These are phyloP conservation scores for Peromyscus californicus DNA, from an alignment of 2,113 vertebrate species.

Conservation along the genomic window DNA sequence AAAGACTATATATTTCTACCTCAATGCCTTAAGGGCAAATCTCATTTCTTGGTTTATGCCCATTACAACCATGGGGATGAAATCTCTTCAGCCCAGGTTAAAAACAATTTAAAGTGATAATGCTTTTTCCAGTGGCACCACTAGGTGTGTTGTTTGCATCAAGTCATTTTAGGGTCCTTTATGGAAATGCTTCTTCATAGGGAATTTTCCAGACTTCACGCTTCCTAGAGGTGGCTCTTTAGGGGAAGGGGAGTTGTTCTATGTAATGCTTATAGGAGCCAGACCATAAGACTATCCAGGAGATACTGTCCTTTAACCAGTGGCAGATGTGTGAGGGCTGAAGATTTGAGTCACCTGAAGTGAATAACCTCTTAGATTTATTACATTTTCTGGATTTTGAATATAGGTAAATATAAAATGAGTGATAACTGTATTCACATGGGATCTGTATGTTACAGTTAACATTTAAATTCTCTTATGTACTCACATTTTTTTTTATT, in stretches of 20 bases:
- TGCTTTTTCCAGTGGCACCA: constrained; percentile 34
- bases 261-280: constrained; percentile 43
- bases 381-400: constrained; percentile 48
- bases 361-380: constrained; percentile 49
- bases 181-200: constrained; percentile 40
- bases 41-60: constrained; percentile 63
- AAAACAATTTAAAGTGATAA: constrained; percentile 40
- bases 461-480: constrained; percentile 71
- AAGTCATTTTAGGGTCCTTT: constrained; percentile 76
- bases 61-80: background rate
- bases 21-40: constrained; percentile 47
- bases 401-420: constrained; percentile 66
- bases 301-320: background rate
- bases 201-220: constrained; percentile 32
- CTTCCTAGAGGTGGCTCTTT: constrained; percentile 24
- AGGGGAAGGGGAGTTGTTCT: background rate
- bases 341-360: constrained; percentile 51
- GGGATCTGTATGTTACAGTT: constrained; percentile 72
- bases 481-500: constrained; percentile 56
- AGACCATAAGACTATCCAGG: background rate
- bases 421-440: constrained; percentile 69
- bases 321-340: constrained; percentile 29
- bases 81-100: constrained; percentile 1
- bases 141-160: constrained; percentile 78
- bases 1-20: background rate